A percentile compares a stretch with the other conserved stretches of the same genome.
These are phyloP conservation scores for Ptyas mucosa DNA, from an alignment of 2,113 vertebrate species.

Conservation along the genomic window DNA sequence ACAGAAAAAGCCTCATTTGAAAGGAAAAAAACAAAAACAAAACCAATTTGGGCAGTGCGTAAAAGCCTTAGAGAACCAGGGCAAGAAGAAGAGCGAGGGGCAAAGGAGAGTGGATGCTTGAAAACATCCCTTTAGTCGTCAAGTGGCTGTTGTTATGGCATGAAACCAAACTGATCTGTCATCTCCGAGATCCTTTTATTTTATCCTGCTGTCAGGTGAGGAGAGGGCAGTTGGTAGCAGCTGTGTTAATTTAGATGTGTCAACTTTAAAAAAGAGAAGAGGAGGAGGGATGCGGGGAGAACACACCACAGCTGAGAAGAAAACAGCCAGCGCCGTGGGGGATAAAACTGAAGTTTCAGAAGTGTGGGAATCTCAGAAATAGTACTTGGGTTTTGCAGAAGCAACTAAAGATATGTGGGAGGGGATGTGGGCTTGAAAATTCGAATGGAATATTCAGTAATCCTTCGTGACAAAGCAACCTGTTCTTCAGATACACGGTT, in stretches of 20 bases:
- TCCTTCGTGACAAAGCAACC: background rate
- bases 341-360: slow-evolving; percentile 48
- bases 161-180: slow-evolving; percentile 54
- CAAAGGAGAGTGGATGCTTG: slow-evolving; percentile 34
- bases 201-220: slow-evolving; percentile 52
- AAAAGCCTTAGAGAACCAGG: slow-evolving; percentile 28
- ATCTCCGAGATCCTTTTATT: slow-evolving; percentile 57
- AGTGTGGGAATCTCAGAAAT: slow-evolving; percentile 39
- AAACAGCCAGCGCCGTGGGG: slow-evolving; percentile 39
- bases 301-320: slow-evolving; percentile 43
- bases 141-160: slow-evolving; percentile 46
- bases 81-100: slow-evolving; percentile 16
- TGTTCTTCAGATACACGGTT: background rate
- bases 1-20: slow-evolving; percentile 43
- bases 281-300: slow-evolving; percentile 45
- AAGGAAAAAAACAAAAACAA: background rate
- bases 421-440: background rate
- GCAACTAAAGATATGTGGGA: background rate
- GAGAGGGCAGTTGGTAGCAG: slow-evolving; percentile 33
- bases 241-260: slow-evolving; percentile 53
- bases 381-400: slow-evolving; percentile 23
- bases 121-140: slow-evolving; percentile 47
- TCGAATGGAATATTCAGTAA: background rate
- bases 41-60: slow-evolving; percentile 24
- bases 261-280: slow-evolving; percentile 34